Evolutionary conservation across 2,797 vertebrate species (phyloP).

Genomic region (Sternotherus odoratus): DNA sequence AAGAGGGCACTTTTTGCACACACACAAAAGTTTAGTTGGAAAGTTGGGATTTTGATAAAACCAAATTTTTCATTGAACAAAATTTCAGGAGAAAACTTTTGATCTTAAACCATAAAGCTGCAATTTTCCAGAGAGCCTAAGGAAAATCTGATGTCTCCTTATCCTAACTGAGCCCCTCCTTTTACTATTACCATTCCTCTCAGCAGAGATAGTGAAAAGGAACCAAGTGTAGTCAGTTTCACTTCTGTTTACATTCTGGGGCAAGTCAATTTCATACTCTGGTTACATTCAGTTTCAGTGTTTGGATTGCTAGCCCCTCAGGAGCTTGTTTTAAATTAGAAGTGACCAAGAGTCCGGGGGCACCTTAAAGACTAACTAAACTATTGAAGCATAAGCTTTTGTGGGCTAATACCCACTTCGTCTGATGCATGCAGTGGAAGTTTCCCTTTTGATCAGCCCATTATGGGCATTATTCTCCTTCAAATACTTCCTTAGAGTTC

Average conservation of each 20-base stretch:
- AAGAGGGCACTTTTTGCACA: too few species aligned
- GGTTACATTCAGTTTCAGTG: not conserved
- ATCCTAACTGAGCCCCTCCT: not conserved
- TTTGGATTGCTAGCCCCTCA: not conserved
- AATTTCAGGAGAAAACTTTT: not conserved
- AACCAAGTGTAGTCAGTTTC: not conserved
- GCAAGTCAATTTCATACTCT: not conserved
- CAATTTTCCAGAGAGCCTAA: not conserved
- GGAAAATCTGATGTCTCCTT: not conserved
- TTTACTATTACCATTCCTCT: not conserved
- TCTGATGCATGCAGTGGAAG: too few species aligned
- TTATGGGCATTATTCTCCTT: not conserved
- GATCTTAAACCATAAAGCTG: not conserved
- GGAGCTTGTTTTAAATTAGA: not conserved
- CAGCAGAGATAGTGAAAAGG: not conserved
- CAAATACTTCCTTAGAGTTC: not conserved
- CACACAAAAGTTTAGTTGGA: not conserved
- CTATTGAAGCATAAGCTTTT: too few species aligned
- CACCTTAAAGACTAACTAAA: too few species aligned
- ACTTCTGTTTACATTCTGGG: not conserved
- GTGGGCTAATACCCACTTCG: too few species aligned
- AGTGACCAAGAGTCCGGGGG: too few species aligned
- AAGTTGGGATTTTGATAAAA: not conserved
- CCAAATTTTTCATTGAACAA: too few species aligned
- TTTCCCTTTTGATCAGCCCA: too few species aligned